Evolutionary conservation across 2,888 invertebrate genomes (phyloP).

Genomic region (Scaptomyza tumidula): DNA sequence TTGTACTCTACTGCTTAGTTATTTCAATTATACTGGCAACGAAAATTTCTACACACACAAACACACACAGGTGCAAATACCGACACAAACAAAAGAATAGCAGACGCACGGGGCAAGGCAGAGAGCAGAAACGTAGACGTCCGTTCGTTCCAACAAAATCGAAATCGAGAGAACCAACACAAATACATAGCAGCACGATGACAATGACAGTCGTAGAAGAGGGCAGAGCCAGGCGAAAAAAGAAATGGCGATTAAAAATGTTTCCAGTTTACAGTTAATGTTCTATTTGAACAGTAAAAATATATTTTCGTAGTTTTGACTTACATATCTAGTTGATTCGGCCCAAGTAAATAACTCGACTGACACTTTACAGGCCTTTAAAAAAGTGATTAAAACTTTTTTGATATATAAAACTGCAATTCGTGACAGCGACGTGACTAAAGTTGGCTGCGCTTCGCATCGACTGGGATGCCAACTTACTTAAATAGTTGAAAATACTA

Average conservation of each 20-base stretch:
- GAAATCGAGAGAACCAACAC: conserved; percentile 63
- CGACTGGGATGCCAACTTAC: conserved; percentile 30
- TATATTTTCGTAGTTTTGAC: conserved; percentile 14
- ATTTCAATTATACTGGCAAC: conserved; percentile 51
- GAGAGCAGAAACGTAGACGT: conserved; percentile 34
- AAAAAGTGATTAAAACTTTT: conserved; percentile 54
- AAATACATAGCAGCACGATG: conserved; percentile 66
- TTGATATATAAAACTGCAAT: conserved; percentile 71
- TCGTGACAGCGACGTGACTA: conserved; percentile 72
- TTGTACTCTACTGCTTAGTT: conserved; percentile 44
- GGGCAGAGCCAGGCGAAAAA: conserved; percentile 56
- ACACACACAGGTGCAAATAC: conserved; percentile 32
- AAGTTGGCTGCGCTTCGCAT: conserved; percentile 73
- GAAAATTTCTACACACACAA: conserved; percentile 41
- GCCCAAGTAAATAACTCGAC: conserved; percentile 26
- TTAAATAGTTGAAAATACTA: neutral
- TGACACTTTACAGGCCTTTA: conserved; percentile 44
- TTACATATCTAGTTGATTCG: conserved; percentile 50
- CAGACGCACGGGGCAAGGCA: conserved; percentile 8
- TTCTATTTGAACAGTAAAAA: neutral
- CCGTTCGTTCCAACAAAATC: conserved; percentile 49
- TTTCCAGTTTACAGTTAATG: conserved; percentile 25
- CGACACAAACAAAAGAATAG: conserved; percentile 50
- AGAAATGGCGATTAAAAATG: conserved; percentile 70
- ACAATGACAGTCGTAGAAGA: conserved; percentile 47